Percentiles rank a stretch among this genome's conserved stretches.
phyloP scores from a whole-genome alignment of 2,888 invertebrate species.

The Agonopterix arenella region DNA sequence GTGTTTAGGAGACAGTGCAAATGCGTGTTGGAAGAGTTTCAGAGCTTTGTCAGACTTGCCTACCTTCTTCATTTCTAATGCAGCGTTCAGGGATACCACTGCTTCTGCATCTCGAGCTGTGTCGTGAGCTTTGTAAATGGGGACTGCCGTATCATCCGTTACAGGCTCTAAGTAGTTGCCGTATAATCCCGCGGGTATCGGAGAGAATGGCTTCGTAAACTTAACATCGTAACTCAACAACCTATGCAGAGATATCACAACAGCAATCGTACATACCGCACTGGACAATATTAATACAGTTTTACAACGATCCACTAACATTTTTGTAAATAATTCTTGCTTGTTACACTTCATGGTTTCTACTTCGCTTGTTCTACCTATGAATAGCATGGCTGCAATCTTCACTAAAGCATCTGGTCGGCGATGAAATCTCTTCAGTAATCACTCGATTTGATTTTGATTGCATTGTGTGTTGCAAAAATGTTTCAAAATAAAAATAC shows the following conservation, averaged over 20 bases:
- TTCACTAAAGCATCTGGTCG: constrained; percentile 27
- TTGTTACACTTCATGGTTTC: constrained; percentile 49
- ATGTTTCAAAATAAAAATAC: constrained; percentile 55
- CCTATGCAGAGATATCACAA: constrained; percentile 57
- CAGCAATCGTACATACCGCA: constrained; percentile 58
- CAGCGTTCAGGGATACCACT: constrained; percentile 88
- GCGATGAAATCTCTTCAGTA: constrained; percentile 36
- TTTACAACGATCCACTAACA: constrained; percentile 62
- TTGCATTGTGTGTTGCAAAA: constrained; percentile 56
- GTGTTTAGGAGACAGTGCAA: constrained; percentile 93
- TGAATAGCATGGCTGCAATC: constrained; percentile 51
- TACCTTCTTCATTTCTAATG: constrained; percentile 87
- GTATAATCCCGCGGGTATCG: constrained; percentile 59
- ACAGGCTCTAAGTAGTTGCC: constrained; percentile 57
- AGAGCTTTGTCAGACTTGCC: constrained; percentile 92
- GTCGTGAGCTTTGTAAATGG: constrained; percentile 30
- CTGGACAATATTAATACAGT: constrained; percentile 62
- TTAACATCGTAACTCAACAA: constrained; percentile 55
- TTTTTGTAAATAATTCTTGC: constrained; percentile 48
- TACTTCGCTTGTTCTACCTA: constrained; percentile 48
- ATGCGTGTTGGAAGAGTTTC: constrained; percentile 92
- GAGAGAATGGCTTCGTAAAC: constrained; percentile 57
- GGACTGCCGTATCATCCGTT: constrained; percentile 31
- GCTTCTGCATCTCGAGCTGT: constrained; percentile 80
- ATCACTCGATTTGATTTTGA: constrained; percentile 34